A percentile compares a stretch with the other conserved stretches of the same genome.
Conservation (phyloP, 2,113 vertebrate species). For the Montifringilla adamsi region DNA sequence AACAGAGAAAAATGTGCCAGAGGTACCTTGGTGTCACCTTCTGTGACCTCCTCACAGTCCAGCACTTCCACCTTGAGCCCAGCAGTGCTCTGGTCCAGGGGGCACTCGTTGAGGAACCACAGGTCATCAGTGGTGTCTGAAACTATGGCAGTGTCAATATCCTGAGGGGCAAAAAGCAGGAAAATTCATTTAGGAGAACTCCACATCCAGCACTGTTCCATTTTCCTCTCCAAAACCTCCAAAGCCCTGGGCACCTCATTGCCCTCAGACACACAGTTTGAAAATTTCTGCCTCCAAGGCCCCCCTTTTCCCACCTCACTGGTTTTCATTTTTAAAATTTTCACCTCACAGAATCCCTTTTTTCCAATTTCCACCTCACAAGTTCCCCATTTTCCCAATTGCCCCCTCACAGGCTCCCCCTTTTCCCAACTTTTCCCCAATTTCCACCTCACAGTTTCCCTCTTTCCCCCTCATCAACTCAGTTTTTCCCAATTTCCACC, state of each 20-base stretch:
- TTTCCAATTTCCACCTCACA: neutral
- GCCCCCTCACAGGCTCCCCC: fast-evolving
- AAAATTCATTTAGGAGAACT: neutral
- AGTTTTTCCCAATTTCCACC: too few relatives aligned
- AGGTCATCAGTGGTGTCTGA: constrained; percentile 95
- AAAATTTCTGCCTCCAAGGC: fast-evolving
- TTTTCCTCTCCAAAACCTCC: neutral
- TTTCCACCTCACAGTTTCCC: too few relatives aligned
- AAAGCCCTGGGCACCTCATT: neutral
- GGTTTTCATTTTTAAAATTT: neutral
- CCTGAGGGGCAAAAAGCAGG: constrained; percentile 68
- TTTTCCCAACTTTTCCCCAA: neutral
- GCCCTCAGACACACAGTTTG: neutral
- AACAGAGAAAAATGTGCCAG: neutral
- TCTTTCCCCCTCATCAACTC: neutral
- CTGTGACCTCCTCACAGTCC: constrained; percentile 67
- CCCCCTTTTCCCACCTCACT: neutral
- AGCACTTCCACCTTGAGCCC: constrained; percentile 81
- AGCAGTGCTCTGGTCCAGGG: constrained; percentile 83
- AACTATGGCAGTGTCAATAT: constrained; percentile 90
- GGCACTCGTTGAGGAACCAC: constrained; percentile 90
- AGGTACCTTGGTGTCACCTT: constrained; percentile 74
- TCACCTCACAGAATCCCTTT: neutral
- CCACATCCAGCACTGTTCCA: fast-evolving
- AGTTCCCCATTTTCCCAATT: fast-evolving